Evolutionary conservation across 2,888 invertebrate genomes (phyloP), one percentile per base, ranked within the genome.

Genomic region (Andrena chrysosceles): DNA sequence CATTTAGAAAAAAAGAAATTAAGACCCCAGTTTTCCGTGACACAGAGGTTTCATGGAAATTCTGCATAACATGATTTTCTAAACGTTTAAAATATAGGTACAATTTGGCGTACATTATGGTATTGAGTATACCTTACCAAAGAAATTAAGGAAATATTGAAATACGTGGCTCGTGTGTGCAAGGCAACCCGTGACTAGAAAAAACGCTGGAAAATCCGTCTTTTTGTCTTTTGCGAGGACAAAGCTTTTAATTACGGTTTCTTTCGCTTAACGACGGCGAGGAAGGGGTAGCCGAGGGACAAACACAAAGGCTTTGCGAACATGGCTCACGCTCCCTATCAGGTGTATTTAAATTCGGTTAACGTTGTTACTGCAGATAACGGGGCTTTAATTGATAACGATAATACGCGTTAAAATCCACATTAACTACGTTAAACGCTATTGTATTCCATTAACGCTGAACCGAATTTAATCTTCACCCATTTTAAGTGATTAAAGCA

Each of bases 301-400:
- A 66, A 71, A 75, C 49, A 66, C 69, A 79, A 71, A 80, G 67
- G 60, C 49, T 33, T 8, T 62, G 33, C 79, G 48, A 60, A 81
- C 13, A 52, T 31, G 54, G 59, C 35, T 52, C 31, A 52, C 13
- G 26, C 42, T 23, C 49, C 62, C 33, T 72, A 78, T 68, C 81
- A 56, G 64, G 13, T 72, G 54, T 67, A 81, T 81, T 79, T 73
- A 69, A 72, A 74, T 80, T 31, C 33, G 35, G 64, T 81, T 75
- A 75, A 81, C 67, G 42, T 71, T 66, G 75, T 67, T 81, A 71
- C 75, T 20, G 26, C n/a, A 31, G 75, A 81, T 82, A 81, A 71
- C 70, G 64, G 71, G 70, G 49, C 64, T 82, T 82, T 76, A 76
- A 82, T 82, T 82, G 81, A 71, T 81, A 75, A 63, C 67, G 81